Evolutionary conservation across 2,888 invertebrate genomes (phyloP), one percentile per base, ranked within the genome.

Genomic region (Melangyna quadrimaculata): DNA sequence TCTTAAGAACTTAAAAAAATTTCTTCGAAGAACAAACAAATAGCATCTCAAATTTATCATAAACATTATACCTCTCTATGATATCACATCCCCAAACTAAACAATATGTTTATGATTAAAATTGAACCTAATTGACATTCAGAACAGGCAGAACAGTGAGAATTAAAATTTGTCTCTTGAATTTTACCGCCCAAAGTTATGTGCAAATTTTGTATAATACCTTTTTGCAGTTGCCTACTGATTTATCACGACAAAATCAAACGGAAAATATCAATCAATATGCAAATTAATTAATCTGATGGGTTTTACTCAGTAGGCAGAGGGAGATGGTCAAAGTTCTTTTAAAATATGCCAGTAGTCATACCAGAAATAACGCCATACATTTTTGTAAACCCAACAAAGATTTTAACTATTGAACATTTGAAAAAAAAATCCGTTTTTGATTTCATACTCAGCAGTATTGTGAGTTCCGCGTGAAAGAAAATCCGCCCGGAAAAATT

Each of bases 191-290:
- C 63, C 63, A 63, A 27, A 63, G 17, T 40, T 17, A 7, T 63
- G 63, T 43, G 63, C 63, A 63, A 63, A 63, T 65, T 65, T 43
- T 45, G n/a, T n/a, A 14, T 29, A 45, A 19, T 65, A 29, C 45
- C 10, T 65, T 27, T n/a, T 45, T 29, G 5, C 17, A 9, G 5
- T 45, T 65, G 27, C 3, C 43, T 40, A 17, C 43, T 43, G 45
- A n/a, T 29, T 45, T 63, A 63, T 63, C 27, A 43, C 59, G 37
- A 43, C 17, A 10, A 40, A 27, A 63, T 63, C 43, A n/a, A 43
- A 63, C 63, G 63, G 63, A 43, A 63, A 27, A 63, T 63, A 63
- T 63, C 29, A 65, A 65, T 65, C 29, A 65, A 32, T 45, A 65
- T 65, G 63, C 43, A 19, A 65, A 45, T 65, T 3, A 14, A 43